A percentile compares a stretch with the other conserved stretches of the same genome.
phyloP scores from a whole-genome alignment of 2,888 invertebrate genomes.

The Saturnia pavonia region DNA sequence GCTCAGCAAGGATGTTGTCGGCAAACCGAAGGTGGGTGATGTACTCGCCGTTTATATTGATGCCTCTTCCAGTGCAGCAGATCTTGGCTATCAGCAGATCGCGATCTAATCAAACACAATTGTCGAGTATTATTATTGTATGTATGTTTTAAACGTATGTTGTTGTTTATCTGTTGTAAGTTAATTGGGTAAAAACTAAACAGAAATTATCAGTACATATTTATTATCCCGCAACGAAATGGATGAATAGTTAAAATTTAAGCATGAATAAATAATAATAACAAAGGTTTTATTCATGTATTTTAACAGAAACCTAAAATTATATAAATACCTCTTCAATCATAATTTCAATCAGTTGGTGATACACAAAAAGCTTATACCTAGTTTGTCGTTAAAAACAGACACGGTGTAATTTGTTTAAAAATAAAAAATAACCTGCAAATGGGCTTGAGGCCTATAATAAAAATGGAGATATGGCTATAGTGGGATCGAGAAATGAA shows the following conservation, averaged over 20 bases:
- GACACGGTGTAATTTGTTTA: conserved; percentile 78
- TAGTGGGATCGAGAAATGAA: conserved; percentile 80
- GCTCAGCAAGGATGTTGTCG: too few relatives aligned
- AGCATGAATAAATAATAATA: background rate
- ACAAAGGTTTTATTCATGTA: background rate
- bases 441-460: conserved; percentile 78
- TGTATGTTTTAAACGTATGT: too few relatives aligned
- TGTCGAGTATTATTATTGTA: too few relatives aligned
- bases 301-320: background rate
- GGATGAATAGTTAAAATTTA: background rate
- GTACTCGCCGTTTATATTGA: too few relatives aligned
- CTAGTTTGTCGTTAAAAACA: conserved; percentile 64
- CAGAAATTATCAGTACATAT: background rate
- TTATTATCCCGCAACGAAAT: background rate
- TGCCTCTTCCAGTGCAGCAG: too few relatives aligned
- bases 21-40: too few relatives aligned
- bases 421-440: conserved; percentile 74
- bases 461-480: conserved; percentile 78
- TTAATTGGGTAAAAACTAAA: too few relatives aligned
- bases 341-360: conserved; percentile 18
- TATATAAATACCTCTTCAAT: background rate
- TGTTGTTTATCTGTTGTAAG: too few relatives aligned
- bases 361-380: conserved; percentile 40
- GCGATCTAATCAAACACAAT: too few relatives aligned
- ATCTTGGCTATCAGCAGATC: too few relatives aligned